phyloP scores from a whole-genome alignment of 1,140 invertebrate genomes.

The Cyrtorhinus lividipennis region DNA sequence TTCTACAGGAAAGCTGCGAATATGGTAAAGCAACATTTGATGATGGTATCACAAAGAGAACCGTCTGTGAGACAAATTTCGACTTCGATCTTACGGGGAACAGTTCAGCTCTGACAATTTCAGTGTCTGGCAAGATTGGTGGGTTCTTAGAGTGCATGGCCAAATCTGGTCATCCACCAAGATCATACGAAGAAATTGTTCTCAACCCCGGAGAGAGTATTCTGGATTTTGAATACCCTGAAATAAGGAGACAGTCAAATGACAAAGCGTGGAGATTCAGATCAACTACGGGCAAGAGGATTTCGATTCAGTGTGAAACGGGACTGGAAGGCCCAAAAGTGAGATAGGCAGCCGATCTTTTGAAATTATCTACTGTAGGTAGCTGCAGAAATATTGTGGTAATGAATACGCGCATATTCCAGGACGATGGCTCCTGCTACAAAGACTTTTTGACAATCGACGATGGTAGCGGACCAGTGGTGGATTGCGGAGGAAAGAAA shows the following conservation, averaged over 20 bases:
- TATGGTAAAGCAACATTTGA: background rate
- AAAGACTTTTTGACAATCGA: background rate
- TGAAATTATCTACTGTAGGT: background rate
- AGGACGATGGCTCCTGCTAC: background rate
- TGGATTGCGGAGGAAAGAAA: background rate
- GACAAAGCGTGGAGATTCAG: background rate
- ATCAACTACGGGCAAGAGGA: background rate
- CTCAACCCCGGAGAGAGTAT: background rate
- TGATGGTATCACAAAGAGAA: background rate
- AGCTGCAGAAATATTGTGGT: background rate
- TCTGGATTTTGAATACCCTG: background rate
- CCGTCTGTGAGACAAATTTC: background rate
- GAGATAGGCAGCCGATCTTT: background rate
- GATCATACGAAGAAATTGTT: background rate
- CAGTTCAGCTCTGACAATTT: background rate
- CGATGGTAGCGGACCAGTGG: background rate
- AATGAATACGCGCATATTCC: background rate
- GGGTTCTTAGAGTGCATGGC: background rate
- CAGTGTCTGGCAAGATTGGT: background rate
- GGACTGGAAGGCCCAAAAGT: background rate
- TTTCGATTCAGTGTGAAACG: background rate
- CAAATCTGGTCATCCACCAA: background rate
- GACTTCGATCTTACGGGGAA: background rate
- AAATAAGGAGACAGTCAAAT: background rate
- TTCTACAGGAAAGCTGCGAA: no score